Percentiles rank a stretch among this genome's conserved stretches.
These are phyloP conservation scores for Symphodus melops DNA, from an alignment of 2,113 vertebrate genomes.

Conservation along the genomic window DNA sequence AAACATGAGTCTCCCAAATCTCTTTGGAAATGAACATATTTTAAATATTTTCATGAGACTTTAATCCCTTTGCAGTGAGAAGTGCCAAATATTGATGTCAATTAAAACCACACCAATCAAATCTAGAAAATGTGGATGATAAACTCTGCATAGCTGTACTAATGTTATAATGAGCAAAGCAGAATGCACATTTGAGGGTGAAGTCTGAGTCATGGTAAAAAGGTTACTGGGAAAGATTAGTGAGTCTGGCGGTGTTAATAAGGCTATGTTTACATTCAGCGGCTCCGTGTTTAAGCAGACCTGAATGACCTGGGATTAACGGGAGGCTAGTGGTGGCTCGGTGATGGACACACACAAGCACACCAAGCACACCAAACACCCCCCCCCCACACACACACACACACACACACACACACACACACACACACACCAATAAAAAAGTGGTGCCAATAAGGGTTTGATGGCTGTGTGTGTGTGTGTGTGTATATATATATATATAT, in stretches of 20 bases:
- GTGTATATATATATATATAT: too few relatives aligned
- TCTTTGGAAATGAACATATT: background rate
- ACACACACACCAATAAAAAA: constrained; percentile 25
- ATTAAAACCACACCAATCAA: constrained; percentile 25
- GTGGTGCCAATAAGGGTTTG: constrained; percentile 39
- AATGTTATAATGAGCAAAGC: constrained; percentile 34
- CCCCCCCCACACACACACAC: constrained; percentile 46
- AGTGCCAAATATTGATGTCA: background rate
- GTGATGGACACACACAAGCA: constrained; percentile 50
- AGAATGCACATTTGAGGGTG: constrained; percentile 28
- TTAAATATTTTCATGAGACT: constrained; percentile 9
- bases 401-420: constrained; percentile 23
- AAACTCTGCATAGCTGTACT: background rate
- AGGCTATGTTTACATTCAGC: constrained; percentile 77
- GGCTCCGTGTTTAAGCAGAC: constrained; percentile 69
- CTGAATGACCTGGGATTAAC: constrained; percentile 74
- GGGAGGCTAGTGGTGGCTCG: constrained; percentile 48
- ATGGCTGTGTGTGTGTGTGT: too few relatives aligned
- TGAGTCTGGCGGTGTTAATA: constrained; percentile 73
- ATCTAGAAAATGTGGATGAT: background rate
- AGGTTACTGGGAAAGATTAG: constrained; percentile 62
- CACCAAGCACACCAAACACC: constrained; percentile 24
- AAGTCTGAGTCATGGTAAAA: constrained; percentile 43
- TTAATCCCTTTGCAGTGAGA: constrained; percentile 18
- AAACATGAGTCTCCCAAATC: background rate